A percentile compares a stretch with the other conserved stretches of the same genome.
These are phyloP conservation scores for Trogon melanurus DNA, from an alignment of 2,113 vertebrate genomes.

Conservation along the genomic window DNA sequence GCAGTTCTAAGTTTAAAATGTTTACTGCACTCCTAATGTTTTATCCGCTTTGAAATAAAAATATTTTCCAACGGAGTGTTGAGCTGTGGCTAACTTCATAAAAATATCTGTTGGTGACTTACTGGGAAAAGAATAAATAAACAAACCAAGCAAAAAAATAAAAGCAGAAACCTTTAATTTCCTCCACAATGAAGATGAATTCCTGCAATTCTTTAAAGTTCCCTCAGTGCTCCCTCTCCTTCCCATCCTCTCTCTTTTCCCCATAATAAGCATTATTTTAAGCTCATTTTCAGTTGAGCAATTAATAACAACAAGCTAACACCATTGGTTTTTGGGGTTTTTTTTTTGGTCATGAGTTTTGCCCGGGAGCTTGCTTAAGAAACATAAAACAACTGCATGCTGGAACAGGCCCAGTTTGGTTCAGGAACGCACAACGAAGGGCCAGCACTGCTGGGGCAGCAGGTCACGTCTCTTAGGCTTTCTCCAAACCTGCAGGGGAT, in stretches of 20 bases:
- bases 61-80: conserved; percentile 11
- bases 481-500: accelerated
- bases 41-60: neutral
- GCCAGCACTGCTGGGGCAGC: too few relatives aligned
- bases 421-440: accelerated
- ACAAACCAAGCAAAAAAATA: neutral
- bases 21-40: neutral
- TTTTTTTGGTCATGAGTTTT: neutral
- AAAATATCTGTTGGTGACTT: conserved; percentile 13
- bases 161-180: conserved; percentile 26
- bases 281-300: neutral
- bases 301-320: neutral
- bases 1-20: conserved; percentile 31
- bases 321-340: neutral
- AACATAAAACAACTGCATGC: accelerated
- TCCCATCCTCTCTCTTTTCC: neutral
- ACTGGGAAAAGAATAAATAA: conserved; percentile 49
- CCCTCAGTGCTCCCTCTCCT: neutral
- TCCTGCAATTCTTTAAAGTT: neutral
- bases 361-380: neutral
- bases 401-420: accelerated
- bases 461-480: too few relatives aligned
- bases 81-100: conserved; percentile 27
- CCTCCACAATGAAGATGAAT: conserved; percentile 5
- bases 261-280: neutral